These are phyloP conservation scores for Eretmocerus hayati DNA, from an alignment of 2,888 invertebrate species.

Conservation along the genomic window DNA sequence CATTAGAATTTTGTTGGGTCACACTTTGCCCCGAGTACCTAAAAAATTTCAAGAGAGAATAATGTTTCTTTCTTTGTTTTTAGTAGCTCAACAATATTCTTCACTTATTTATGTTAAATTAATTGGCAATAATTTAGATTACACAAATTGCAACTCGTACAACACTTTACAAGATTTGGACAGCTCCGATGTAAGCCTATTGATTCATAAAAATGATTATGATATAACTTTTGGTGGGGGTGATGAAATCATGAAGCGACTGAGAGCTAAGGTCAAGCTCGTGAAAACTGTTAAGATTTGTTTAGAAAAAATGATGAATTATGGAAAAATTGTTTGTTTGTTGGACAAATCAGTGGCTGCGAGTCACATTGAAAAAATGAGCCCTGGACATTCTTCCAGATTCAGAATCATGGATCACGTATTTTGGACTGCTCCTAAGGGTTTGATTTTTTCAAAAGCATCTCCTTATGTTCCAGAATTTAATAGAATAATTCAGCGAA, in stretches of 20 bases:
- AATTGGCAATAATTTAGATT: neutral
- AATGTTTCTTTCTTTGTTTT: neutral
- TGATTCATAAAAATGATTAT: neutral
- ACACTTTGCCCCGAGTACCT: neutral
- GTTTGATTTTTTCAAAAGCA: neutral
- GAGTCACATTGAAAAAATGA: neutral
- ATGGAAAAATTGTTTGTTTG: neutral
- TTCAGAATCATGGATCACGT: neutral
- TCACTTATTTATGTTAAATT: neutral
- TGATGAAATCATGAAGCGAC: neutral
- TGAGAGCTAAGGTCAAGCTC: neutral
- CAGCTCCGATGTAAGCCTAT: neutral
- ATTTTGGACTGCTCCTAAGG: slow-evolving; percentile 1
- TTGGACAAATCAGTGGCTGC: neutral
- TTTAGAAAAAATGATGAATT: neutral
- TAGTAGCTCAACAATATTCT: neutral
- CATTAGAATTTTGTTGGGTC: neutral
- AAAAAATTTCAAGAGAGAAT: neutral
- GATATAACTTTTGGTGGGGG: neutral
- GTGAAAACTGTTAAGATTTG: neutral
- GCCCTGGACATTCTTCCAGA: neutral
- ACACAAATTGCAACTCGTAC: neutral
- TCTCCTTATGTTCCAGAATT: neutral
- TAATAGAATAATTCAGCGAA: neutral
- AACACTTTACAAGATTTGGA: neutral